Conservation (phyloP, 1,140 invertebrate species). For the Papilio polyxenes region DNA sequence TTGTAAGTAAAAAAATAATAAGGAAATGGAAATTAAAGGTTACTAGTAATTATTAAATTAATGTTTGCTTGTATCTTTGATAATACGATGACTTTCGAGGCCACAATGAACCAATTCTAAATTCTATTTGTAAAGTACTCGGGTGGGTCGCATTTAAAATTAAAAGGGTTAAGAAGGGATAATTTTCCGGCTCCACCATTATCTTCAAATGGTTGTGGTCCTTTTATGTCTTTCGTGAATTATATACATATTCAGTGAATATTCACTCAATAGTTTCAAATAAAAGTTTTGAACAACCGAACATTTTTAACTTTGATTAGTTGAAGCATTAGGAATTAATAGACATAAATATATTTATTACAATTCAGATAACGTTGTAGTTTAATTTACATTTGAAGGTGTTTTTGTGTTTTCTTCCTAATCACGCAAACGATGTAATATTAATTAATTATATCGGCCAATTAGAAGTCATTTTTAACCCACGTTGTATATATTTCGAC, state of each 20-base stretch:
- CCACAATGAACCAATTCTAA: constrained; percentile 22
- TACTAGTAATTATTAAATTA: neutral
- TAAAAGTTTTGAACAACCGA: constrained; percentile 25
- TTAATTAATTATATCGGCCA: too few species aligned
- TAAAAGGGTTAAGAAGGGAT: constrained; percentile 30
- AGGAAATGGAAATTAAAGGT: neutral
- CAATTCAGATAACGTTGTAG: too few species aligned
- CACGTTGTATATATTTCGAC: neutral
- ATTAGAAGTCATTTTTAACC: too few species aligned
- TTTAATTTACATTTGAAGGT: too few species aligned
- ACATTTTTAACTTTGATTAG: neutral
- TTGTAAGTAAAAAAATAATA: neutral
- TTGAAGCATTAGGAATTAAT: neutral
- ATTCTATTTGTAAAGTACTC: constrained; percentile 27
- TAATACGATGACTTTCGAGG: neutral
- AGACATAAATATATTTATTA: neutral
- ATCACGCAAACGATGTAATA: too few species aligned
- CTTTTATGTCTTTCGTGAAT: constrained; percentile 13
- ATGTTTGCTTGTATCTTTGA: constrained; percentile 17
- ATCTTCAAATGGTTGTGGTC: constrained; percentile 29
- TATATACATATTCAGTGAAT: neutral
- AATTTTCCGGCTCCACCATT: constrained; percentile 25
- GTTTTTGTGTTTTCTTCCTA: too few species aligned
- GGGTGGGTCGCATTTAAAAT: constrained; percentile 27
- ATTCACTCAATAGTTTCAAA: constrained; percentile 8